phyloP scores from a whole-genome alignment of 2,113 vertebrate species.

The Hystrix cristata region DNA sequence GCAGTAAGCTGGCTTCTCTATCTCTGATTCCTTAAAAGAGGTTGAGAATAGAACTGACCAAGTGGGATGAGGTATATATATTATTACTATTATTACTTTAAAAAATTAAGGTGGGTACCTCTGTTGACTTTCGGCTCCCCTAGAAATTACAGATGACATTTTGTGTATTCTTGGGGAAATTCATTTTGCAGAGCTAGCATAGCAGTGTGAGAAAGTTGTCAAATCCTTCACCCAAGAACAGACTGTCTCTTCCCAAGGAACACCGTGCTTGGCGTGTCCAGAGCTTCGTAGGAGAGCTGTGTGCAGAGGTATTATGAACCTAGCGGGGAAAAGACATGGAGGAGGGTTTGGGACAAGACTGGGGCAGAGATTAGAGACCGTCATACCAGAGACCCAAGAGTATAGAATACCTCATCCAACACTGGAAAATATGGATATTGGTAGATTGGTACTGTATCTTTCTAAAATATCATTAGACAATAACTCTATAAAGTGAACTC shows the following conservation, averaged over 20 bases:
- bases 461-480: slow-evolving; percentile 1
- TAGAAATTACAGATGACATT: neutral
- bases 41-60: neutral
- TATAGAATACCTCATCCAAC: neutral
- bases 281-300: neutral
- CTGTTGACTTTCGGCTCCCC: neutral
- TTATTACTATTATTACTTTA: neutral
- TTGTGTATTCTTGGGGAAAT: neutral
- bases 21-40: neutral
- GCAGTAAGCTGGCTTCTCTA: neutral
- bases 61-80: neutral
- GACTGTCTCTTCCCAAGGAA: neutral
- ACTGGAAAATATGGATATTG: neutral
- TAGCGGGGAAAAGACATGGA: neutral
- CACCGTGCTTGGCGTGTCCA: neutral
- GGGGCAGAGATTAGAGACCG: neutral
- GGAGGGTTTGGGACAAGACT: neutral
- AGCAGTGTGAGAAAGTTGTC: neutral
- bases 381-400: neutral
- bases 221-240: neutral
- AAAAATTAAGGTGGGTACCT: neutral
- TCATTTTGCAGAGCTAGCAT: neutral
- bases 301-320: neutral
- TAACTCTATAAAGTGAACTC: neutral
- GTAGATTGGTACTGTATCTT: neutral